phyloP scores from a whole-genome alignment of 2,797 vertebrate genomes.

The Girardinus metallicus region DNA sequence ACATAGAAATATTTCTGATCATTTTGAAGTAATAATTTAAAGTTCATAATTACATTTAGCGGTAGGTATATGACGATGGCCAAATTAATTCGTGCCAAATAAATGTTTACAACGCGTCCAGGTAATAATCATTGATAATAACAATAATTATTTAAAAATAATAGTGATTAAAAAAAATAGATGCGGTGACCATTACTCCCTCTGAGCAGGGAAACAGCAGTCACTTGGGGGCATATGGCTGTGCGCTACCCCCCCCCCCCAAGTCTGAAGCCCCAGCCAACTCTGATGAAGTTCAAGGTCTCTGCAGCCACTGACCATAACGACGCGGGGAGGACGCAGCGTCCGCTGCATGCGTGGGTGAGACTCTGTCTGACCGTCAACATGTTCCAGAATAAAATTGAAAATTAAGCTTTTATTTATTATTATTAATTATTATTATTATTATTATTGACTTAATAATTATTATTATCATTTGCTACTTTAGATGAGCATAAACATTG shows the following conservation, averaged over 20 bases:
- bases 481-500: neutral
- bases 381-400: neutral
- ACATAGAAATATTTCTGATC: neutral
- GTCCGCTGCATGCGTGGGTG: slow-evolving; percentile 23
- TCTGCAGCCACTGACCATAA: slow-evolving; percentile 67
- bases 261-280: slow-evolving; percentile 66
- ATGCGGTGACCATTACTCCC: slow-evolving; percentile 49
- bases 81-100: neutral
- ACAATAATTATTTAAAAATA: neutral
- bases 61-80: neutral
- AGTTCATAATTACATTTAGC: neutral
- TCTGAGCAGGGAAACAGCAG: slow-evolving; percentile 53
- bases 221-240: slow-evolving; percentile 77
- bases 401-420: neutral
- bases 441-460: neutral
- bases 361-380: neutral
- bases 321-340: slow-evolving; percentile 24
- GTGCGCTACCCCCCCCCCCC: slow-evolving; percentile 62
- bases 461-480: neutral
- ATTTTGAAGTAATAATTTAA: neutral
- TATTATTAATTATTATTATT: slow-evolving; percentile 7
- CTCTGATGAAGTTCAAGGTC: slow-evolving; percentile 81
- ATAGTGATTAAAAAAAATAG: neutral
- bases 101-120: neutral
- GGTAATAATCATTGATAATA: neutral